Conservation (phyloP, 2,113 vertebrate genomes). For the Eubucco bourcierii region DNA sequence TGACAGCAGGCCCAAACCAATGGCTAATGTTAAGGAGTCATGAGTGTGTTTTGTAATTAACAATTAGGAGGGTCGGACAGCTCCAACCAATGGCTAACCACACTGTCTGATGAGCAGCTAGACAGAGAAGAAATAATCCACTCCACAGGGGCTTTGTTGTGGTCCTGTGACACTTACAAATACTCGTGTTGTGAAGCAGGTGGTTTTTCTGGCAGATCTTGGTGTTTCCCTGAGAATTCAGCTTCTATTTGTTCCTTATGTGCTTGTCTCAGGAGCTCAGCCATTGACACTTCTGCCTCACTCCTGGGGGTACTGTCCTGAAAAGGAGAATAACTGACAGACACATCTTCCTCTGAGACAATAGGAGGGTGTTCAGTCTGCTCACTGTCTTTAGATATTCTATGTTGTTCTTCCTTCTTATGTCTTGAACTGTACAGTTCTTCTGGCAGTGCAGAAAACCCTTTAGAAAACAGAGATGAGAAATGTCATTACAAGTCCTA, state of each 20-base stretch:
- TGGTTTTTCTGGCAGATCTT: conserved; percentile 43
- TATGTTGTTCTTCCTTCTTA: conserved; percentile 67
- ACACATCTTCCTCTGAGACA: conserved; percentile 90
- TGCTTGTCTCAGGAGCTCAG: conserved; percentile 79
- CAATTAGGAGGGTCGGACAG: neutral
- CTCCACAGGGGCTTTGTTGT: neutral
- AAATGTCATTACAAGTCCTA: neutral
- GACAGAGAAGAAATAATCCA: neutral
- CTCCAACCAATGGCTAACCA: neutral
- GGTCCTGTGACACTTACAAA: conserved; percentile 64
- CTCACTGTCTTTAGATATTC: conserved; percentile 53
- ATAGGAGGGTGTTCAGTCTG: conserved; percentile 81
- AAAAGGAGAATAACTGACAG: conserved; percentile 84
- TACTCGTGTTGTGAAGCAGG: conserved; percentile 64
- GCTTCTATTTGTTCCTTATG: conserved; percentile 80
- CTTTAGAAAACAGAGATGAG: conserved; percentile 53
- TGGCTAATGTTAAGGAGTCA: neutral
- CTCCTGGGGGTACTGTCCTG: conserved; percentile 83
- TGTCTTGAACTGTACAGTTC: conserved; percentile 81
- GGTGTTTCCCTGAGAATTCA: conserved; percentile 82
- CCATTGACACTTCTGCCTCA: conserved; percentile 71
- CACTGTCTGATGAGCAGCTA: neutral
- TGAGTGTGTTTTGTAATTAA: neutral
- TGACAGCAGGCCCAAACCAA: neutral
- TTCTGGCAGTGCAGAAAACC: conserved; percentile 90